Base-by-base conservation (phyloP, 2,797 vertebrate species). In the Lates japonicus region DNA sequence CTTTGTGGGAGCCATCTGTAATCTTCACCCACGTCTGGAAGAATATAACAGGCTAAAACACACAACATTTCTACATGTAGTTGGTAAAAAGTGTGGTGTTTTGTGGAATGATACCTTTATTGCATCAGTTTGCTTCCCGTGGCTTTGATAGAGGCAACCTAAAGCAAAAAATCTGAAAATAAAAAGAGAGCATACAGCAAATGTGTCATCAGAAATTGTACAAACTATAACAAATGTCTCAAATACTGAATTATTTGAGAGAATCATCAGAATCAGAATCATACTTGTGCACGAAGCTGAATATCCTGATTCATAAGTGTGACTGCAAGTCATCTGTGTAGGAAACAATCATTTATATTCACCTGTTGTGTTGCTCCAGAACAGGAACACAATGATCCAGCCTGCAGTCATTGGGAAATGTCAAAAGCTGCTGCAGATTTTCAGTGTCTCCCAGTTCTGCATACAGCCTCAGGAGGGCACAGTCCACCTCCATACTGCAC, bases 21-120 rank as follows among this genome's bases (percentile, higher is more conserved):
- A 95, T 90, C 39, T 91, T 85, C 76, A 94, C 67, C 95, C 95
- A 96, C 6, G 86, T 95, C 94, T 95, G 86, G 4, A 72, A 81
- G 29, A 65, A 73, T 11, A 64, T 1, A 60, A 81, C 39, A 74
- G 10, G 17, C 13, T 81, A 11, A 69, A 66, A 68, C 16, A 62
- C 35, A 46, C 8, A 5, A 7, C 1, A 8, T 75, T 42, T 51
- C 19, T 17, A 41, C 5, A 20, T 52, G 0, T 16, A 41, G 1
- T n/a, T 25, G 41, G 14, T 10, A 16, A 11, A 42, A 54, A 17
- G 5, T 58, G 22, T 33, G 1, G 25, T 16, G 13, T 33, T 67
- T 37, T 10, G 2, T 5, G 17, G 20, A 35, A 33, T 35, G 0
- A 60, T 85, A 95, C 94, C 94, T 95, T 55, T 37, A 95, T 63